Conservation (phyloP, 2,113 vertebrate species). For the Turnix velox region DNA sequence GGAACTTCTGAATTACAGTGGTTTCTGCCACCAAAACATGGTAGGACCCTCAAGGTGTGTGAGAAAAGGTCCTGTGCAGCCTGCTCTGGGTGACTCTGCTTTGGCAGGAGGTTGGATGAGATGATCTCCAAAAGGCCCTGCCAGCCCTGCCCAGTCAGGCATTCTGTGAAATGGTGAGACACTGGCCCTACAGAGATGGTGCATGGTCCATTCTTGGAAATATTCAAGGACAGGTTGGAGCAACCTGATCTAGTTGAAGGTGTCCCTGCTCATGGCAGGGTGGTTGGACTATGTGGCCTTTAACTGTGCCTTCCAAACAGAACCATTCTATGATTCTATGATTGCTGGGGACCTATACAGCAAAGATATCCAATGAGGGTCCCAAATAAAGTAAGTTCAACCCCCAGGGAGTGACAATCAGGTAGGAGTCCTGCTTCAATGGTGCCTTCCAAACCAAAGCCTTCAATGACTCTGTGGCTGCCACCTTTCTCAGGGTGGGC, state of each 20-base stretch:
- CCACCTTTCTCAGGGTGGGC: not conserved
- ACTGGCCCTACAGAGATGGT: not conserved
- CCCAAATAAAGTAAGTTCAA: not conserved
- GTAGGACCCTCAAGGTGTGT: not conserved
- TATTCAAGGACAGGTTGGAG: not conserved
- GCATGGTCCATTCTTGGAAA: not conserved
- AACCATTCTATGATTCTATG: not conserved
- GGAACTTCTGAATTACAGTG: too few species aligned
- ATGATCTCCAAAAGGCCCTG: too few species aligned
- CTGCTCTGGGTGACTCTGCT: too few species aligned
- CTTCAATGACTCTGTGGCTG: not conserved
- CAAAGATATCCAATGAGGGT: not conserved
- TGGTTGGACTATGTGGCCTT: fast-evolving
- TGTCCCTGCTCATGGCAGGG: not conserved
- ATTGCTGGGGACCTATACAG: not conserved
- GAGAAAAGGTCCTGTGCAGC: too few species aligned
- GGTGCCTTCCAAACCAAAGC: not conserved
- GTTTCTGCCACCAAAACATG: not conserved
- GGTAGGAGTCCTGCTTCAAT: not conserved
- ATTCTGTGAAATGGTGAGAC: fast-evolving
- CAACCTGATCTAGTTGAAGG: not conserved
- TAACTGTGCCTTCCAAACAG: not conserved
- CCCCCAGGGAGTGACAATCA: not conserved
- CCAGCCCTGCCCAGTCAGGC: too few species aligned
- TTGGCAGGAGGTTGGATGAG: too few species aligned